A percentile compares a stretch with the other conserved stretches of the same genome.
phyloP scores from a whole-genome alignment of 2,888 invertebrate species.

The Drosophila stalkeri region DNA sequence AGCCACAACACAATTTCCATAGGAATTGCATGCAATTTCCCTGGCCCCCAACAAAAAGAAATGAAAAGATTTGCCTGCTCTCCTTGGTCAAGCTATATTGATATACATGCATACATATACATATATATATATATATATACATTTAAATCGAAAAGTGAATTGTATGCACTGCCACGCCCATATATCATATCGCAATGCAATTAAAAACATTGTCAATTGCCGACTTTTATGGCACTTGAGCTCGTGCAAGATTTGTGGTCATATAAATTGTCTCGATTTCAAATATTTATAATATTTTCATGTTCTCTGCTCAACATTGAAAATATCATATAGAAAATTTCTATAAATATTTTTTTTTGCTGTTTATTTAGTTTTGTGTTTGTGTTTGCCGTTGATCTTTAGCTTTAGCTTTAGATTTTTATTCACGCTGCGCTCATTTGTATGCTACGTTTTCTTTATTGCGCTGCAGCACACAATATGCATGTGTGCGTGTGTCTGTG shows the following conservation, averaged over 20 bases:
- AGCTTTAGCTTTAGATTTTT: slow-evolving; percentile 48
- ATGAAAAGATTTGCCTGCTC: slow-evolving; percentile 20
- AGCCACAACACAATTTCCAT: slow-evolving; percentile 48
- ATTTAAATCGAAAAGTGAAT: slow-evolving; percentile 8
- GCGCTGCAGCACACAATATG: slow-evolving; percentile 8
- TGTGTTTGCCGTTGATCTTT: slow-evolving; percentile 62
- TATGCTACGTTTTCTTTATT: slow-evolving; percentile 50
- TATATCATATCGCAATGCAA: slow-evolving; percentile 64
- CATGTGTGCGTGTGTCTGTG: not conserved
- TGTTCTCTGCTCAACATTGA: not conserved
- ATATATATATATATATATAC: slow-evolving; percentile 2
- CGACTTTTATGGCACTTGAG: slow-evolving; percentile 33
- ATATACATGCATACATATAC: slow-evolving; percentile 9
- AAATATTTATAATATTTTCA: slow-evolving; percentile 50
- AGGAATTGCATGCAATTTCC: slow-evolving; percentile 21
- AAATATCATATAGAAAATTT: slow-evolving; percentile 1
- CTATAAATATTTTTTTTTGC: not conserved
- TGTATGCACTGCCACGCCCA: slow-evolving; percentile 20
- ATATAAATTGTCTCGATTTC: slow-evolving; percentile 36
- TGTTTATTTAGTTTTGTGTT: slow-evolving; percentile 5
- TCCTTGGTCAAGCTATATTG: slow-evolving; percentile 2
- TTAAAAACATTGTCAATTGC: slow-evolving; percentile 75
- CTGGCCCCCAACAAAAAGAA: not conserved
- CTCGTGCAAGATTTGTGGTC: slow-evolving; percentile 9
- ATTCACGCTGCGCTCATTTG: slow-evolving; percentile 58